Evolutionary conservation across 37 sponge, comb jelly and placozoan species (phyloP).

Genomic region (Theonella swinhoei): DNA sequence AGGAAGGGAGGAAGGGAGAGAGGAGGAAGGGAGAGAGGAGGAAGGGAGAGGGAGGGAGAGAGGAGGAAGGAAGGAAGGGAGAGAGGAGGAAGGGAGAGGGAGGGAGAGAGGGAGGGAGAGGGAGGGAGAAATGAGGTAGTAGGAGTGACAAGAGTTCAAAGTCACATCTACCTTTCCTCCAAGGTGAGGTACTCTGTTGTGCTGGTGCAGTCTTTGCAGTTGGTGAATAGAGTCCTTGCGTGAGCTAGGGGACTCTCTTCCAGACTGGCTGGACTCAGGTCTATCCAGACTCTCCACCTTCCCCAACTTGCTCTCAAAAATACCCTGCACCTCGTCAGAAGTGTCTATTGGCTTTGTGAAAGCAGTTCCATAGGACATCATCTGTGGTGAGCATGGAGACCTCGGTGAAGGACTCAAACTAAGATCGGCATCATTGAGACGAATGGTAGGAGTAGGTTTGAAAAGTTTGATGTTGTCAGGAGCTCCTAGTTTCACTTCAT

Average conservation of each 20-base stretch:
- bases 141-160: not conserved
- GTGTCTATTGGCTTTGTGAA: too few relatives aligned
- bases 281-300: not conserved
- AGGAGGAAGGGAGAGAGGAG: not conserved
- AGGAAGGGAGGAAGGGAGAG: not conserved
- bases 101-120: not conserved
- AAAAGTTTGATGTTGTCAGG: not conserved
- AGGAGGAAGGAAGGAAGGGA: conserved; percentile 8
- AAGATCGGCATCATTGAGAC: conserved; percentile 24
- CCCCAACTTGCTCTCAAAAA: not conserved
- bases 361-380: too few relatives aligned
- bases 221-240: conserved; percentile 16
- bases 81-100: conserved; percentile 18
- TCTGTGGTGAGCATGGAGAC: too few relatives aligned
- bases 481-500: conserved; percentile 39
- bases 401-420: conserved; percentile 24
- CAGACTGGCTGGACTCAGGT: not conserved
- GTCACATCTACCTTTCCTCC: conserved; percentile 20
- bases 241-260: not conserved
- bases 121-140: not conserved
- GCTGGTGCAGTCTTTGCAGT: conserved; percentile 40
- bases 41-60: conserved; percentile 14
- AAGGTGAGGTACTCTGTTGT: conserved; percentile 23
- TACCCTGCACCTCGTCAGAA: not conserved
- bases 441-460: conserved; percentile 40